Conservation (phyloP, 23 tunicate genomes). For the Styela clava region DNA sequence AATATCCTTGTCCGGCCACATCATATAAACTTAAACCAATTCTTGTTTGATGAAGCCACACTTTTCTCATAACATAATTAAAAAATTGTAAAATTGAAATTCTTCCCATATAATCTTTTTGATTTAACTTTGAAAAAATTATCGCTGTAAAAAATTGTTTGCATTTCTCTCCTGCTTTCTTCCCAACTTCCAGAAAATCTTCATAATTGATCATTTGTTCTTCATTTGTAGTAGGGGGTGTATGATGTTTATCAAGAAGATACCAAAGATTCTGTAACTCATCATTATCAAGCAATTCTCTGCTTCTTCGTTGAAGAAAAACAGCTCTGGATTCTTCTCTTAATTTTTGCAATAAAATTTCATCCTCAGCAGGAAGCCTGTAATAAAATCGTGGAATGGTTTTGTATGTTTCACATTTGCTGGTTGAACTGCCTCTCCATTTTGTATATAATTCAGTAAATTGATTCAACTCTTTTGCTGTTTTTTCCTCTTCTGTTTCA, state of each 20-base stretch:
- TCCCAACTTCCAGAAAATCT: slow-evolving; percentile 47
- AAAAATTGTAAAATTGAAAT: slow-evolving; percentile 96
- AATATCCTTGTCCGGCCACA: slow-evolving; percentile 96
- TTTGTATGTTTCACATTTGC: slow-evolving; percentile 35
- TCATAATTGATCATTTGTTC: slow-evolving; percentile 93
- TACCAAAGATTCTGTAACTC: slow-evolving; percentile 98
- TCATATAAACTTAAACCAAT: slow-evolving; percentile 96
- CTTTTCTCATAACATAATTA: slow-evolving; percentile 98
- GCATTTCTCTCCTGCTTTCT: slow-evolving; percentile 74
- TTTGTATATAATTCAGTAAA: slow-evolving; percentile 51
- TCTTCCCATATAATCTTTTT: slow-evolving; percentile 85
- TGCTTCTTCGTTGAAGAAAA: slow-evolving; percentile 91
- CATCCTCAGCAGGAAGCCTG: slow-evolving; percentile 90
- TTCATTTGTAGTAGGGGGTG: slow-evolving; percentile 62
- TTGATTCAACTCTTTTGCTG: slow-evolving; percentile 45
- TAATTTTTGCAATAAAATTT: slow-evolving; percentile 74
- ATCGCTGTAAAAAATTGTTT: slow-evolving; percentile 73
- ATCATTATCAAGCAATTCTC: slow-evolving; percentile 91
- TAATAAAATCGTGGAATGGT: slow-evolving; percentile 23
- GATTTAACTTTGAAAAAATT: slow-evolving; percentile 73
- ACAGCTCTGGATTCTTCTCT: slow-evolving; percentile 99
- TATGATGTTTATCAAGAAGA: slow-evolving; percentile 85
- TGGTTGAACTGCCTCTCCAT: slow-evolving; percentile 50
- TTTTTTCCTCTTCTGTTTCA: slow-evolving; percentile 26
- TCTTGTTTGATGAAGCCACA: slow-evolving; percentile 98